Base-by-base conservation (phyloP, 2,113 vertebrate species). In the Cyanistes caeruleus region DNA sequence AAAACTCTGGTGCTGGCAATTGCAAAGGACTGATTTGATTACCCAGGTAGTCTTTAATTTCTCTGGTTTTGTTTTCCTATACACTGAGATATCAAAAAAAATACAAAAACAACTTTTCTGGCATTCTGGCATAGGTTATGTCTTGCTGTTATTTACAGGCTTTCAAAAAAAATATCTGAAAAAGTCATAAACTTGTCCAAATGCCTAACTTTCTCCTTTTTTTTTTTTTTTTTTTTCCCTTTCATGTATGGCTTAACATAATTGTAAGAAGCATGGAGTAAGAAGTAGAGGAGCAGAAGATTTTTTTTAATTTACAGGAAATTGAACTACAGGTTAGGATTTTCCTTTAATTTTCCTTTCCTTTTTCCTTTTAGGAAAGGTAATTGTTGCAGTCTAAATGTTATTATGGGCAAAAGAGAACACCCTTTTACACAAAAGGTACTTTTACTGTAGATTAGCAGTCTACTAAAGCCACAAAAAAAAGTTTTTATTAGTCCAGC, bases 21-120 rank as follows among this genome's bases (percentile, higher is more conserved):
- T 65, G 14, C 41, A 73, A 86, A n/a, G 31, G 33, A 60, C 53
- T 69, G 22, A 89, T 92, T 84, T 84, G 41, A 92, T 96, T 88
- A 92, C 15, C 15, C 27, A 67, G 5, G 24, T 7, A 56, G 49
- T 20, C 3, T 67, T 79, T 65, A 20, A 43, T 17, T 62, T 60
- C 41, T 44, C 80, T 69, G 12, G 2, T 82, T 87, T 48, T 49
- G 11, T 30, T 73, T 86, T 64, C 11, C 24, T 69, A 8, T 37
- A 18, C 7, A 41, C 4, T 3, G 1, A 80, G 74, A 73, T 3
- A 33, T 83, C 6, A 60, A 30, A 79, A 82, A 77, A 35, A 37
- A 37, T 9, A 37, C 56, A 30, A 79, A 82, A 73, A 35, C 39
- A 11, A 4, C 1, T 64, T 35, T 78, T 67, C 24, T 83, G 39